Evolutionary conservation across 92 coral and sea anemone genomes (phyloP), one percentile per base, ranked within the genome.

Genomic region (Zoanthus sociatus): DNA sequence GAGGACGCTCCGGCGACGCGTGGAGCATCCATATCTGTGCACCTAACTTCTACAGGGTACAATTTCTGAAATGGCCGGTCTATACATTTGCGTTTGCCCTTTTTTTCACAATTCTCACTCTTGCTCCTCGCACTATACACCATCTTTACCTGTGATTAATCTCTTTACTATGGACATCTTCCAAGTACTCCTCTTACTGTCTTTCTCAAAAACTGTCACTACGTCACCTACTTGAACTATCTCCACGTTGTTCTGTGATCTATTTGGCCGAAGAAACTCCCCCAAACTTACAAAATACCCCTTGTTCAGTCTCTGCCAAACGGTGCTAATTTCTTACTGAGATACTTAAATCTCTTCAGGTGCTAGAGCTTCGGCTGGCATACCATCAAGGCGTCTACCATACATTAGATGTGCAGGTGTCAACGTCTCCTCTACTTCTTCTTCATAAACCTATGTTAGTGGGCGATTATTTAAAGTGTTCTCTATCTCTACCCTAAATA

Each of bases 271-370:
- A 56, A 0, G 64, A 56, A 56, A 56, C 64, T 56, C 64, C 64
- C 64, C 0, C 64, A 56, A 56, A 17, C 18, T 56, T 56, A 56
- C 64, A 0, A 37, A 2, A 37, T 56, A 56, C 16, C 14, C 16
- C 14, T 56, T 56, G 16, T 10, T 48, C 92, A 90, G 86, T 75
- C 90, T 47, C 15, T 91, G 42, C 42, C 42, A 4, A 72, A 91
- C 84, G 33, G 92, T 10, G 58, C 83, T 54, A 54, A 12, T 9
- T 3, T 54, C 12, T 15, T 7, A 54, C 60, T 54, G 9, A 51
- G 56, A n/a, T n/a, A n/a, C n/a, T n/a, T n/a, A n/a, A n/a, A n/a
- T n/a, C n/a, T 26, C 26, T 26, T 26, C 26, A 26, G 26, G 26
- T 26, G 0, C 26, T 26, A 26, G 26, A 26, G 26, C 26, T 26